Percentiles rank a stretch among this genome's conserved stretches.
These are phyloP conservation scores for Thomomys bottae DNA, from an alignment of 2,113 vertebrate species.

Conservation along the genomic window DNA sequence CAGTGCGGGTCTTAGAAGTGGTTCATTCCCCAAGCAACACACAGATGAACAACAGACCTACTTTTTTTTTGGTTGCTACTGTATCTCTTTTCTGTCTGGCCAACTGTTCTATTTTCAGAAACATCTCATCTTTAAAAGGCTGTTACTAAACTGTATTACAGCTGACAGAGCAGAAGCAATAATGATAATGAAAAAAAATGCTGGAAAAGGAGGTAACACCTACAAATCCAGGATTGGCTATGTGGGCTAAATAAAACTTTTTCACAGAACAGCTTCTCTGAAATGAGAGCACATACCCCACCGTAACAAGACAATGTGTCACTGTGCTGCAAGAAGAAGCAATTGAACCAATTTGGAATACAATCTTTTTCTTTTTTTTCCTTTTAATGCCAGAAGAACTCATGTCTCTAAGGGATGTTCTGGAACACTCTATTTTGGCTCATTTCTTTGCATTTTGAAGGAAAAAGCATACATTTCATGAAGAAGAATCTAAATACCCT, in stretches of 20 bases:
- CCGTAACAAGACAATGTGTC: constrained; percentile 55
- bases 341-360: constrained; percentile 63
- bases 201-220: constrained; percentile 52
- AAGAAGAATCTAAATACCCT: constrained; percentile 14
- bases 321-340: constrained; percentile 56
- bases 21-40: neutral
- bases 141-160: constrained; percentile 60
- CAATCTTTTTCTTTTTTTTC: constrained; percentile 50
- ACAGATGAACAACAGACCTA: constrained; percentile 24
- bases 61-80: constrained; percentile 48
- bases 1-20: neutral
- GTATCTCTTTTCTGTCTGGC: constrained; percentile 52
- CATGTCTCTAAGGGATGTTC: constrained; percentile 42
- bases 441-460: constrained; percentile 15
- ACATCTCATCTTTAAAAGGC: constrained; percentile 48
- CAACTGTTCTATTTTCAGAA: constrained; percentile 67
- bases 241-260: constrained; percentile 72
- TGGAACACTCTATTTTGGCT: constrained; percentile 67
- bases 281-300: constrained; percentile 60
- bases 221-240: constrained; percentile 54
- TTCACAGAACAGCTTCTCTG: constrained; percentile 63
- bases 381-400: constrained; percentile 45
- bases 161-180: constrained; percentile 58
- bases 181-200: constrained; percentile 39
- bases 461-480: constrained; percentile 6